Base-by-base conservation (phyloP, 2,888 invertebrate genomes). In the Drosophila emarginata region DNA sequence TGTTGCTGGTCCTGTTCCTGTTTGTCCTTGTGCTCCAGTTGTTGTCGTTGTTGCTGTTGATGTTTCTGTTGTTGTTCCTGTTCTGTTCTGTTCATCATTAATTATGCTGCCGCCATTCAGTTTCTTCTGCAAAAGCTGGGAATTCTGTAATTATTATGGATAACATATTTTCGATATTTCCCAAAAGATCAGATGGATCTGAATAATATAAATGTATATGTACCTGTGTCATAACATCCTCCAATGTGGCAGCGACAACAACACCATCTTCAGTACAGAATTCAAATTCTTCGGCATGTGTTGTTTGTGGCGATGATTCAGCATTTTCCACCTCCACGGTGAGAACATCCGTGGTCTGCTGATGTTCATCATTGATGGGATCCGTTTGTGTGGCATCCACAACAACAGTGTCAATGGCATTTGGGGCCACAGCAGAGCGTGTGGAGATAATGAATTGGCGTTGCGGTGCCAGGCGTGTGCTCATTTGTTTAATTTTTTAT, bases 401-500 rank as follows among this genome's bases (percentile, higher is more conserved):
- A 32, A 70, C 54, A 28, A 37, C 57, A 53, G 64, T 54, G 23
- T 63, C 67, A 18, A 58, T 53, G 23, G 51, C 58, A 53, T 28
- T 52, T 7, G 52, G 40, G 28, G 70, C 78, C 54, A 69, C 74
- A 62, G 66, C 73, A 37, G 78, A 72, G 61, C 87, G 80, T 68
- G 89, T 89, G 66, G 91, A 80, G 72, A 90, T 89, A 73, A 91
- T 88, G 68, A 91, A 91, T 77, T 90, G 91, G 76, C 91, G 86
- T 80, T 90, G 91, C 21, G 91, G 83, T 67, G 91, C 91, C 79
- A 91, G 85, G 74, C 91, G 89, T 67, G 91, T 91, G 82, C 90
- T 91, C 91, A 91, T 76, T 76, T 74, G 71, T 61, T 80, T 64
- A 70, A 18, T 69, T 51, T 66, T 57, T 52, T 56, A n/a, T 54